Base-by-base conservation (phyloP, 2,113 vertebrate genomes). In the Salminus brasiliensis region DNA sequence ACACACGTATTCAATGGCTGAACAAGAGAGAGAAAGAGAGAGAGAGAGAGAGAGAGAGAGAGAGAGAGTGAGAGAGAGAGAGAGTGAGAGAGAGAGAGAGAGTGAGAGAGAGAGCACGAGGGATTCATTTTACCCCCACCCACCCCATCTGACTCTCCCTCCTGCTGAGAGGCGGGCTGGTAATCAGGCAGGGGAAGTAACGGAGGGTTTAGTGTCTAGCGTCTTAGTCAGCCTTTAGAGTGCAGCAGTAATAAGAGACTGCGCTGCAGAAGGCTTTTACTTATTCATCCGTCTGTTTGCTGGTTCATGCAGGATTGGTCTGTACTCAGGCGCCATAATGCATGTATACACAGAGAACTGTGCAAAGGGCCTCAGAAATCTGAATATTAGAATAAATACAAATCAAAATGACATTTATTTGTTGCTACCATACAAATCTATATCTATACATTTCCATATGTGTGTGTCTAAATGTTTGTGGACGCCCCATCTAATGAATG, bases 1-100 rank as follows among this genome's bases (percentile, higher is more conserved):
- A 57, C 75, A 71, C 76, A 76, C 3, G 45, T 18, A 65, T 49
- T 55, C 29, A 34, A 66, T 72, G 78, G 45, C 62, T 41, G 68
- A 34, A 63, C 39, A 30, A 32, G 59, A 45, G 29, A 29, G 57
- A 45, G 43, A 32, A 34, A 57, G 80, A 30, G 52, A 36, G 49
- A 57, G 29, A 55, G n/a, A 5, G 34, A 15, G 43, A 25, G 59
- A 68, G 41, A 57, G 18, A 69, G 16, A 59, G 52, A 27, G 63
- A 25, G 12, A 30, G 43, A 36, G 18, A 0, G 5, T 5, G 15
- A 27, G 32, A 45, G 43, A 32, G 45, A 57, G 80, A 30, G 52
- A 36, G 49, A 57, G 29, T 55, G n/a, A 5, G 34, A 15, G 43
- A 25, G 59, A 68, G 41, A 57, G 18, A 69, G 16, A 59, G 52